Evolutionary conservation across 1,140 invertebrate genomes (phyloP).

Genomic region (Forficula auricularia): DNA sequence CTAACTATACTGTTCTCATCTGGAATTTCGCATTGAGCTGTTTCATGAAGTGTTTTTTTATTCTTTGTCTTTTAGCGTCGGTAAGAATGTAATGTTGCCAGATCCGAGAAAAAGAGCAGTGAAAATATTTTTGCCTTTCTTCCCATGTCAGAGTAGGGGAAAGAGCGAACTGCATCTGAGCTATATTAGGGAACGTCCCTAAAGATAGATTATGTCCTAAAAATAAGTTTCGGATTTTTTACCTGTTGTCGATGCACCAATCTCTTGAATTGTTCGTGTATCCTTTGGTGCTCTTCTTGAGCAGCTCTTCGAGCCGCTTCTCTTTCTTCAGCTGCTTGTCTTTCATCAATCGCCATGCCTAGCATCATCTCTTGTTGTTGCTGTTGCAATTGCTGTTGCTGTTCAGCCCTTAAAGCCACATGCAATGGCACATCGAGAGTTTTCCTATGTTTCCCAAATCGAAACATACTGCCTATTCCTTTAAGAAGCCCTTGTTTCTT

Average conservation of each 20-base stretch:
- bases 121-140: too few species aligned
- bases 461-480: constrained; percentile 65
- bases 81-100: too few species aligned
- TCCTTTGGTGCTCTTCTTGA: constrained; percentile 23
- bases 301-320: constrained; percentile 22
- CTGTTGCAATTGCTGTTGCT: constrained; percentile 26
- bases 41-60: too few species aligned
- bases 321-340: constrained; percentile 16
- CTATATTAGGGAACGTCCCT: too few species aligned
- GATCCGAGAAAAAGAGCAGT: too few species aligned
- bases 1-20: too few species aligned
- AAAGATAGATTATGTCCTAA: too few species aligned
- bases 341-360: constrained; percentile 8
- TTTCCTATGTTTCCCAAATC: constrained; percentile 61
- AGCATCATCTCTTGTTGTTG: constrained; percentile 11
- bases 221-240: too few species aligned
- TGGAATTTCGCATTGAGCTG: too few species aligned
- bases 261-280: constrained; percentile 29
- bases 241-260: constrained; percentile 20
- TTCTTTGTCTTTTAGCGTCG: too few species aligned
- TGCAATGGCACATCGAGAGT: constrained; percentile 28
- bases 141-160: too few species aligned
- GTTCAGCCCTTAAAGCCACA: constrained; percentile 24
- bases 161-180: too few species aligned
- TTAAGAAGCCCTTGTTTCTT: constrained; percentile 54